Base-by-base conservation (phyloP, 2,888 invertebrate genomes). In the Mesorhabditis belari region DNA sequence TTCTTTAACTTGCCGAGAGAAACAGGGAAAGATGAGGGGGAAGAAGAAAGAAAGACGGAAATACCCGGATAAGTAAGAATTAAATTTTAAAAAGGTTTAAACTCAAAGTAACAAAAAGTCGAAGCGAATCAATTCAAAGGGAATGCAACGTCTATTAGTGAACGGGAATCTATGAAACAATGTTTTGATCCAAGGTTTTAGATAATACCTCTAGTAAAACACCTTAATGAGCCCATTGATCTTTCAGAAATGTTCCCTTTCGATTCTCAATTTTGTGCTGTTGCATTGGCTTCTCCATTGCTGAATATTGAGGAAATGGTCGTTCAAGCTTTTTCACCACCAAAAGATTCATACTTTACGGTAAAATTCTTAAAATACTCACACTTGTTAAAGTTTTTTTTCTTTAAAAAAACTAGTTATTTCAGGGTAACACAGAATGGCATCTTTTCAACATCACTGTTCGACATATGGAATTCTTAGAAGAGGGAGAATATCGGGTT, bases 341-440 rank as follows among this genome's bases (percentile, higher is more conserved):
- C 76, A 2, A 65, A 64, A 49, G 76, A 76, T 59, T 72, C 73
- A 5, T 76, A 76, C 60, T 76, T 76, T 65, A 67, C 75, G 29
- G 76, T 76, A 19, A 19, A 51, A 19, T 12, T 51, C 6, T 51
- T 51, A 19, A 19, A 51, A 12, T 17, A 6, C 25, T 55, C 25
- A 23, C 21, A 26, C 17, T 60, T 60, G 24, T 17, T 60, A 6
- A 21, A 60, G 19, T 26, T 35, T 35, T 35, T 35, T 35, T 35
- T 35, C 17, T 35, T 35, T 35, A 12, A 6, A 6, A 35, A 35
- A n/a, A n/a, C n/a, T n/a, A n/a, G n/a, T n/a, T 35, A 9, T 60
- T 77, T 56, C 61, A 76, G 71, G 79, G 79, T 6, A 79, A 79
- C 58, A 76, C 79, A 5, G 79, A 79, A 61, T 79, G 79, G 79